Percentiles rank a stretch among this genome's conserved stretches.
phyloP scores from a whole-genome alignment of 2,797 vertebrate genomes.

The Pantherophis alleghaniensis region DNA sequence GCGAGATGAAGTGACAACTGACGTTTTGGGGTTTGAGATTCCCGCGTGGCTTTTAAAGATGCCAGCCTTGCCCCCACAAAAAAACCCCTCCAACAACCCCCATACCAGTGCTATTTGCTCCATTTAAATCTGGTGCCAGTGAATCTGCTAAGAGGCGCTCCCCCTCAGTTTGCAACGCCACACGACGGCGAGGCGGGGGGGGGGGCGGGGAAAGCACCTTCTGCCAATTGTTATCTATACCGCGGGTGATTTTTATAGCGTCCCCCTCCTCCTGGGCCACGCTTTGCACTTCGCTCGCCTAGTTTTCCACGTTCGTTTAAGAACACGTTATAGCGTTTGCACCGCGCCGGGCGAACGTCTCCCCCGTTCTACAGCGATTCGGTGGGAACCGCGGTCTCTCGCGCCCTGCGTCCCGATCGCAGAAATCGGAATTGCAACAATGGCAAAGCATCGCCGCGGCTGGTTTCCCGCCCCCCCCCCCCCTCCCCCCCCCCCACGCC shows the following conservation, averaged over 20 bases:
- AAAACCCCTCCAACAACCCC: not conserved
- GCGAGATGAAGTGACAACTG: not conserved
- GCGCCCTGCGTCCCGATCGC: not conserved
- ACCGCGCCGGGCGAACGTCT: not conserved
- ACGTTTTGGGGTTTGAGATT: not conserved
- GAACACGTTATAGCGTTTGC: not conserved
- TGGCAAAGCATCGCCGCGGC: not conserved
- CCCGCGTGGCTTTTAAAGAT: not conserved
- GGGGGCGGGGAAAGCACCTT: not conserved
- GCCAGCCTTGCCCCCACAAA: not conserved
- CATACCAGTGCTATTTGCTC: not conserved
- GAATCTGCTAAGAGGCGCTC: not conserved
- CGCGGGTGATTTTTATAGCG: not conserved
- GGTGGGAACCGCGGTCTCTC: too few species aligned
- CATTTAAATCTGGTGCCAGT: not conserved
- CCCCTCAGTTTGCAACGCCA: not conserved
- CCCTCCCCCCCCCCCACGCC: too few species aligned
- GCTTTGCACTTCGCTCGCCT: not conserved
- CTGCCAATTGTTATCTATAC: not conserved
- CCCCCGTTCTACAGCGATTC: not conserved
- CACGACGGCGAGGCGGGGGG: not conserved
- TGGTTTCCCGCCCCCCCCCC: rapidly evolving
- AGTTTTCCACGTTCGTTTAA: not conserved
- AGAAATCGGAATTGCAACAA: not conserved
- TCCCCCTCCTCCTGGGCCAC: not conserved